Evolutionary conservation across 1,140 invertebrate genomes (phyloP), one percentile per base, ranked within the genome.

Genomic region (Muscidifurax raptorellus): DNA sequence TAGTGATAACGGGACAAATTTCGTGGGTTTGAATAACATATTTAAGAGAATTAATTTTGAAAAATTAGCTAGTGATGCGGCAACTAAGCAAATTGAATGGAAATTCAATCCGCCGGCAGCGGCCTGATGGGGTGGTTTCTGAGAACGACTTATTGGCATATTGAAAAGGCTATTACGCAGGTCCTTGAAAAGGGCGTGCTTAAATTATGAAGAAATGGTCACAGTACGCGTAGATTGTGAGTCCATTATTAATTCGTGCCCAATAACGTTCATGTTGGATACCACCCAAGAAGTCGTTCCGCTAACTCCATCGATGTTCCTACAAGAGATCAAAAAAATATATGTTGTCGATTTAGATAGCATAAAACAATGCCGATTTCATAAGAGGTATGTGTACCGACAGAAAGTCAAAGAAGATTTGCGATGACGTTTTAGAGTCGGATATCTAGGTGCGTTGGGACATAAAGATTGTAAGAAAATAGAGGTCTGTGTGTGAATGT

Each of bases 1-100:
- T 67, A 90, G 87, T 69, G 91, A 94, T 83, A 93, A 94, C 77
- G 92, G 88, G 0, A 90, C 89, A 10, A 91, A 91, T 86, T 92
- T 93, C 71, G 83, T 84, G 22, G 89, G 88, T 6, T 74, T 85
- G 3, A 47, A 76, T 28, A 91, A 40, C 27, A 2, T 6, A 13
- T 77, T 59, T 0, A 77, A 15, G 0, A 47, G 27, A 30, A n/a
- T 77, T 30, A 25, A 77, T 64, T 77, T 27, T 30, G 1, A 30
- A 30, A 59, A 77, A 59, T 13, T 77, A 6, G 47, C n/a, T 30
- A 13, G 47, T 25, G 10, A 2, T 30, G 9, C 44, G 6, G 36
- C 36, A 9, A 36, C 36, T 6, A 36, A 88, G 36, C 4, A 40
- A n/a, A 79, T 79, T 2, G 64, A 64, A n/a, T 79, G 76, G 76